phyloP scores from a whole-genome alignment of 2,797 vertebrate genomes.

The Pipistrellus pipistrellus region DNA sequence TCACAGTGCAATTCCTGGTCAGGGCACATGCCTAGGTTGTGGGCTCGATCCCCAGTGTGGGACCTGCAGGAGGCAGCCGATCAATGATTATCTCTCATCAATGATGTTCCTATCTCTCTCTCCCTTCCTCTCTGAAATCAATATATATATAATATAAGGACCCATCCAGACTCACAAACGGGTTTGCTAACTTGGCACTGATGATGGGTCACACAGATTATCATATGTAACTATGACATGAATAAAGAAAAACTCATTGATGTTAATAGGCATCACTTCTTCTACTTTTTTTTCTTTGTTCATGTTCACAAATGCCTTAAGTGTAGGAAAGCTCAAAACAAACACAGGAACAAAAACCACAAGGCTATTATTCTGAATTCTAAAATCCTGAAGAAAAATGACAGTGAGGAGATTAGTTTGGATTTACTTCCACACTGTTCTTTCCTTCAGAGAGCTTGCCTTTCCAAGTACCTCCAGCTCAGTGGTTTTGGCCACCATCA shows the following conservation, averaged over 20 bases:
- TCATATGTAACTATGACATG: not conserved
- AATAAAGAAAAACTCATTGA: not conserved
- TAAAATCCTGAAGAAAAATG: constrained; percentile 17
- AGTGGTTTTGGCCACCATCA: not conserved
- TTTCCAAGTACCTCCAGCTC: not conserved
- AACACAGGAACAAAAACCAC: not conserved
- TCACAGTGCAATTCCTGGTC: too few relatives aligned
- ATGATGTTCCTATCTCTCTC: too few relatives aligned
- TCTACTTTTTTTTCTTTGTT: not conserved
- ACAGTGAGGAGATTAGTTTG: not conserved
- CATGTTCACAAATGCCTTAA: not conserved
- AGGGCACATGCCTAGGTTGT: too few relatives aligned
- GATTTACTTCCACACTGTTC: not conserved
- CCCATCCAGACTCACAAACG: not conserved
- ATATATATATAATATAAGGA: not conserved
- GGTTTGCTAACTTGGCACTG: not conserved
- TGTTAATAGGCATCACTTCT: not conserved
- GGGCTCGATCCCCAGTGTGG: too few relatives aligned
- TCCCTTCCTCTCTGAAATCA: too few relatives aligned
- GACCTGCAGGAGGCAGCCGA: too few relatives aligned
- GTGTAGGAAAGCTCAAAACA: not conserved
- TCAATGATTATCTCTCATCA: too few relatives aligned
- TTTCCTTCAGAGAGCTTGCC: constrained; percentile 8
- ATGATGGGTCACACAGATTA: not conserved
- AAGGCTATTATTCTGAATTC: constrained; percentile 43